Percentiles rank a stretch among this genome's conserved stretches.
Conservation (phyloP, 2,797 vertebrate genomes). For the Acanthopagrus latus region DNA sequence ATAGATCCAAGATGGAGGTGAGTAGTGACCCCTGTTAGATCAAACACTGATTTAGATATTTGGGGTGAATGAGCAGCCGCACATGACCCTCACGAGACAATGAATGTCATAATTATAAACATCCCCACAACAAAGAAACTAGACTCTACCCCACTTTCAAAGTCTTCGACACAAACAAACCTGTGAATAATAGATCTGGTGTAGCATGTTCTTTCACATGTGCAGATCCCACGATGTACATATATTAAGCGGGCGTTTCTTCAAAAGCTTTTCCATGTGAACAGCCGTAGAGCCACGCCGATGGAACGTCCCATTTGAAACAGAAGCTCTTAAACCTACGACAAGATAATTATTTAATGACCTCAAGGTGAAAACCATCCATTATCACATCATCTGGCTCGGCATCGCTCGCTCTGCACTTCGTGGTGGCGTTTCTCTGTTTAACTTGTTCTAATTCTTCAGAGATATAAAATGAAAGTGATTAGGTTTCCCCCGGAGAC, state of each 20-base stretch:
- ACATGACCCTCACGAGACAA: not conserved
- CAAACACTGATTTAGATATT: conserved; percentile 20
- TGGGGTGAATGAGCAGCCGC: not conserved
- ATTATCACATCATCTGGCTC: conserved; percentile 60
- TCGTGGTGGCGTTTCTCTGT: conserved; percentile 47
- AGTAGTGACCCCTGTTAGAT: not conserved
- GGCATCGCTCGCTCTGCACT: conserved; percentile 41
- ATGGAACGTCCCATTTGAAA: conserved; percentile 56
- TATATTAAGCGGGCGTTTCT: conserved; percentile 27
- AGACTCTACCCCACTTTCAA: conserved; percentile 1
- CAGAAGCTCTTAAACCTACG: conserved; percentile 61
- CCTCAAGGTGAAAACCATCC: conserved; percentile 68
- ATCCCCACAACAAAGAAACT: not conserved
- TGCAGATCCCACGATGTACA: conserved; percentile 13
- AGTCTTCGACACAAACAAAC: conserved; percentile 5
- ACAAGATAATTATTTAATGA: conserved; percentile 79
- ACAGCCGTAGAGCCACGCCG: conserved; percentile 15
- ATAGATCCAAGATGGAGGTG: not conserved
- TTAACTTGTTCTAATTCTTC: conserved; percentile 74
- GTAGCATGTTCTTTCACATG: conserved; percentile 22
- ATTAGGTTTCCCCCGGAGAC: conserved; percentile 54
- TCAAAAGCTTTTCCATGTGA: not conserved
- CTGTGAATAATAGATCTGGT: conserved; percentile 24
- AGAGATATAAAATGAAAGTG: conserved; percentile 71
- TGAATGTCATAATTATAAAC: not conserved